Percentiles rank a stretch among this genome's conserved stretches.
These are phyloP conservation scores for Athene cunicularia DNA, from an alignment of 2,113 vertebrate genomes.

Conservation along the genomic window DNA sequence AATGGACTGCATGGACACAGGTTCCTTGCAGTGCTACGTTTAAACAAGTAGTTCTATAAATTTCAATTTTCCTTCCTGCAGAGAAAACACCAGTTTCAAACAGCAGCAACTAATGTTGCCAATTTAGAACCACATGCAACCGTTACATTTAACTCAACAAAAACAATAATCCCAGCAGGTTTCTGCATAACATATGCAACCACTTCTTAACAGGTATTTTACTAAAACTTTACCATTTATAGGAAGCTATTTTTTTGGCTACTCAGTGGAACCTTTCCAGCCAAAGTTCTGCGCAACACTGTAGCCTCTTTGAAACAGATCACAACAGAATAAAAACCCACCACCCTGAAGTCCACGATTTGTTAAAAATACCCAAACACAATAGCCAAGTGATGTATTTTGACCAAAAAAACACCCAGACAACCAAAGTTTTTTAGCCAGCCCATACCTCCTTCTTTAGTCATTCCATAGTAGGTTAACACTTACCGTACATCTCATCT, in stretches of 20 bases:
- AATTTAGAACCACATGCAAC: background rate
- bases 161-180: background rate
- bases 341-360: background rate
- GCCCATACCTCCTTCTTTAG: background rate
- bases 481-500: slow-evolving; percentile 96
- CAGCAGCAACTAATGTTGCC: background rate
- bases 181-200: background rate
- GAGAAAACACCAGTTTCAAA: background rate
- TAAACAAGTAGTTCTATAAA: background rate
- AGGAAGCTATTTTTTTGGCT: background rate
- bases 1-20: background rate
- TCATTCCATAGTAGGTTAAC: background rate
- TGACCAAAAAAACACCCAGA: background rate
- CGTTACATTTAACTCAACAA: background rate
- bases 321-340: background rate
- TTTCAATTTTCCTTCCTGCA: background rate
- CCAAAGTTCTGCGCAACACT: background rate
- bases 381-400: background rate
- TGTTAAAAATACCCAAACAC: background rate
- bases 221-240: background rate
- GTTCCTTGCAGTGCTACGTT: background rate
- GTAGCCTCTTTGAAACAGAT: background rate
- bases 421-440: background rate
- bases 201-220: background rate
- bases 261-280: background rate